phyloP scores from a whole-genome alignment of 2,113 vertebrate genomes.

The Cephalophus harveyi region DNA sequence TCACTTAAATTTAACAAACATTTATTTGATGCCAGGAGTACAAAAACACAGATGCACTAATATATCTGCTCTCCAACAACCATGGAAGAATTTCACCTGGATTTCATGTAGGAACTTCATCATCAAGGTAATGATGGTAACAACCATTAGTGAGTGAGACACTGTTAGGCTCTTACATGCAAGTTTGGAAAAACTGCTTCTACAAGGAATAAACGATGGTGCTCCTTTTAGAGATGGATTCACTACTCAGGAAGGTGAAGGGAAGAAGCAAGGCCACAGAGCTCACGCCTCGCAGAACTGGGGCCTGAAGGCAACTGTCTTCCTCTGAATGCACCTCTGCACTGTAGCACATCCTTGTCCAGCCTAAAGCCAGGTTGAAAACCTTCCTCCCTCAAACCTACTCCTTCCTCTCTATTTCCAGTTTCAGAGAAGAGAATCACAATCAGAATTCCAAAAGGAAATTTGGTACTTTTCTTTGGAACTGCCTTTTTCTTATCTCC shows the following conservation, averaged over 20 bases:
- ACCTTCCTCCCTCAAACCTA: background rate
- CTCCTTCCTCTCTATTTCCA: background rate
- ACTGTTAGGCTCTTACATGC: background rate
- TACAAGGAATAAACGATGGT: background rate
- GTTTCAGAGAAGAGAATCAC: background rate
- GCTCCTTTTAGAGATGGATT: background rate
- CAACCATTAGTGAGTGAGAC: too few species aligned
- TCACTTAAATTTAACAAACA: background rate
- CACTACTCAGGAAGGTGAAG: background rate
- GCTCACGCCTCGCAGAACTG: background rate
- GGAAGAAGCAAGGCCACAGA: background rate
- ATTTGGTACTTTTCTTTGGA: background rate
- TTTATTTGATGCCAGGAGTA: background rate
- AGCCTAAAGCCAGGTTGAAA: background rate
- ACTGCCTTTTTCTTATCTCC: background rate
- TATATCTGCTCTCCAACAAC: background rate
- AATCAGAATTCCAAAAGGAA: background rate
- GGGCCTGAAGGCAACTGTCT: accelerated
- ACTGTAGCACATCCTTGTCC: background rate
- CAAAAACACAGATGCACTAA: background rate
- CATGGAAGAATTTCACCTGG: background rate
- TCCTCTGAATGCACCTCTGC: background rate
- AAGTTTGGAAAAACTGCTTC: background rate
- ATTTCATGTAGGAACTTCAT: background rate
- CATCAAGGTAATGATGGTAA: background rate